Evolutionary conservation across 2,113 vertebrate genomes (phyloP), one percentile per base, ranked within the genome.

Genomic region (Cryptotis parvus): DNA sequence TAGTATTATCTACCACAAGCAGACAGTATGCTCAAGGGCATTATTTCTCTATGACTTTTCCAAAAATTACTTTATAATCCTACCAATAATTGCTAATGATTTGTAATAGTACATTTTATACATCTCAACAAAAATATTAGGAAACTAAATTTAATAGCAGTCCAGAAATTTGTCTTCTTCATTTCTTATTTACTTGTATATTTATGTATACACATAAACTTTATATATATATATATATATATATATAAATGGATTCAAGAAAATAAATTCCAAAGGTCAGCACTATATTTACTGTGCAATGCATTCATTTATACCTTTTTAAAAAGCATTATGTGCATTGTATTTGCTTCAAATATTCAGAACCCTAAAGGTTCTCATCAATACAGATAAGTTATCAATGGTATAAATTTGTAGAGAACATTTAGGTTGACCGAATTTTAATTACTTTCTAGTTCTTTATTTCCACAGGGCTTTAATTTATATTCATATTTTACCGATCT

Each of bases 51-150:
- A 91, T 75, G 43, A 31, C 75, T 75, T 94, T 70, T 92, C 43
- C 87, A 65, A 82, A 68, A 87, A 95, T 90, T 92, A 88, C 58
- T 52, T 93, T 96, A 65, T 82, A 93, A 49, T 76, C 83, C 29
- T 78, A 35, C 77, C 33, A 52, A 72, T 90, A 55, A 18, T 55
- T 55, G 55, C 55, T 58, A 58, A 58, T 58, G 15, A 58, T 24
- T 22, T 58, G n/a, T 58, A 49, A 49, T 58, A 58, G 22, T 58
- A 58, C 24, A n/a, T 58, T 22, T 58, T 58, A 58, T 58, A 20
- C 2, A 6, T 58, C 22, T 58, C 1, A 24, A 29, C 22, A 94
- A 92, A 84, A 55, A 9, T 55, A 78, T 55, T 63, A 20, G 93
- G 95, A 93, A 75, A 78, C 76, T 61, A 72, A 69, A 83, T 35